Conservation (phyloP, 2,888 invertebrate species). For the Malthinus flaveolus region DNA sequence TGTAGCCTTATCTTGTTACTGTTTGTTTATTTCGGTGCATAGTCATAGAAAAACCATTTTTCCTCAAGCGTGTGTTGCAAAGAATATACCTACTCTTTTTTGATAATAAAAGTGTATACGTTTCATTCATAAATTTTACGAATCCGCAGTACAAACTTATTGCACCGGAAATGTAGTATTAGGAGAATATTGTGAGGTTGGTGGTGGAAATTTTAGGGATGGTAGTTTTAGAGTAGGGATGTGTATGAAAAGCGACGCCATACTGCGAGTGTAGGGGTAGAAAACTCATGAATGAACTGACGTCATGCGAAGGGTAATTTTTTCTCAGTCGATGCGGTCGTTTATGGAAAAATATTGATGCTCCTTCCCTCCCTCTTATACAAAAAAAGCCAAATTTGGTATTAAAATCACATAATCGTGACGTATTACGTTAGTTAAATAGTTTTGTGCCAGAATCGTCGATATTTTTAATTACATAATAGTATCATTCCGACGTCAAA, state of each 20-base stretch:
- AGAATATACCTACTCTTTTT: too few species aligned
- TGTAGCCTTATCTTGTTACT: too few species aligned
- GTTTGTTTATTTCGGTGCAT: too few species aligned
- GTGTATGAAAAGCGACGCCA: conserved; percentile 25
- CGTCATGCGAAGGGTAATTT: conserved; percentile 34
- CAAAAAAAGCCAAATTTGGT: conserved; percentile 4
- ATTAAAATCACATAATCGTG: neutral
- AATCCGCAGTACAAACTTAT: conserved; percentile 11
- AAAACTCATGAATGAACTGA: conserved; percentile 44
- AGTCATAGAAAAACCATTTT: too few species aligned
- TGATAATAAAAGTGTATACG: neutral
- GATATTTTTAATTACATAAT: conserved; percentile 23
- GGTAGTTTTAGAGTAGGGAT: conserved; percentile 15
- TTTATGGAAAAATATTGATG: too few species aligned
- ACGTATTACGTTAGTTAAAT: conserved; percentile 7
- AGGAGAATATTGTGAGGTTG: conserved; percentile 31
- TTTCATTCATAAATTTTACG: neutral
- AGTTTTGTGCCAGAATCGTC: conserved; percentile 21
- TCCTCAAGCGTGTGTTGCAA: too few species aligned
- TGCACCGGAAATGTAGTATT: conserved; percentile 32
- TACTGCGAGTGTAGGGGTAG: conserved; percentile 35
- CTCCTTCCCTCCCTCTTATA: too few species aligned
- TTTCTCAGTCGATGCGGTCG: too few species aligned
- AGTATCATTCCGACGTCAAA: conserved; percentile 30
- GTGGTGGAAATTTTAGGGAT: conserved; percentile 22